A percentile compares a stretch with the other conserved stretches of the same genome.
Evolutionary conservation across 2,797 vertebrate genomes (phyloP).

Genomic region (Cercopithecus diana): DNA sequence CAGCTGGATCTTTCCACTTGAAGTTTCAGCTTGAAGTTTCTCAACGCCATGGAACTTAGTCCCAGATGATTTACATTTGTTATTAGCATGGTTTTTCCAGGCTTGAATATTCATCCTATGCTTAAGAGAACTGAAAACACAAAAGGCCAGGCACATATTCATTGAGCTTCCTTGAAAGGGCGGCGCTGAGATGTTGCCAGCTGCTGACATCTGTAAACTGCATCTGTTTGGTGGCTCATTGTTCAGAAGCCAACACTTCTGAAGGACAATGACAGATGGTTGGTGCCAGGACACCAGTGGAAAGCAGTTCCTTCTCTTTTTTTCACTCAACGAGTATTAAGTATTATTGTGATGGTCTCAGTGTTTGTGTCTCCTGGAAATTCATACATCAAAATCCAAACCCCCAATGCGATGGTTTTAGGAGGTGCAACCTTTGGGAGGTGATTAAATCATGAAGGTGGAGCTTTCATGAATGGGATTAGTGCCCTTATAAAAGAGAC

Average conservation of each 20-base stretch:
- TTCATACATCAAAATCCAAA: background rate
- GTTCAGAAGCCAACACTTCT: background rate
- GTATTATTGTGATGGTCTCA: background rate
- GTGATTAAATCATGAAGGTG: background rate
- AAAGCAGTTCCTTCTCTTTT: background rate
- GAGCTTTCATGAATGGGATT: background rate
- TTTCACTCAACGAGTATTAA: background rate
- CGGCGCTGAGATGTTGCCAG: background rate
- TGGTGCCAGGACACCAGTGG: background rate
- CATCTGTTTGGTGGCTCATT: background rate
- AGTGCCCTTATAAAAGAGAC: background rate
- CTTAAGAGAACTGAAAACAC: constrained; percentile 23
- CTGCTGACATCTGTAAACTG: background rate
- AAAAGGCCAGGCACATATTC: background rate
- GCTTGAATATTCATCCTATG: background rate
- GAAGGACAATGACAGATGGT: background rate
- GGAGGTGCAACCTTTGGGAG: too few relatives aligned
- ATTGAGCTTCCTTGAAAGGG: background rate
- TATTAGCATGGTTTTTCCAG: constrained; percentile 19
- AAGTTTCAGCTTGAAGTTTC: background rate
- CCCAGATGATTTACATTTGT: background rate
- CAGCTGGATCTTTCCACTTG: background rate
- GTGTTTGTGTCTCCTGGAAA: background rate
- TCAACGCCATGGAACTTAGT: background rate
- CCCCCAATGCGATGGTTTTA: background rate